A percentile compares a stretch with the other conserved stretches of the same genome.
Evolutionary conservation across 1,140 invertebrate species (phyloP).

Genomic region (Agrypnia vestita): DNA sequence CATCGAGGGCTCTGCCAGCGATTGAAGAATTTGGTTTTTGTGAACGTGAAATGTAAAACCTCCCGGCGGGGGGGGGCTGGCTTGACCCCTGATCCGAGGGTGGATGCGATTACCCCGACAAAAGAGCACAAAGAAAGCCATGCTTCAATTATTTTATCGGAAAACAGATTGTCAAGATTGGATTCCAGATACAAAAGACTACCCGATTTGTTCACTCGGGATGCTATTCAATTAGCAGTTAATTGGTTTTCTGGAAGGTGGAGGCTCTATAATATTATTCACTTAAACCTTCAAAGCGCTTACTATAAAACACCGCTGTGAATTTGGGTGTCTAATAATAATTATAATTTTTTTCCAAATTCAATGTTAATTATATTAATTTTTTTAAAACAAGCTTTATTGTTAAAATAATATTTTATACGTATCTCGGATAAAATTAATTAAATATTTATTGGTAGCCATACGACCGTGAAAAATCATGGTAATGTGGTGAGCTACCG

Average conservation of each 20-base stretch:
- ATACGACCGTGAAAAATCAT: too few relatives aligned
- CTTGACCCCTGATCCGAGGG: background rate
- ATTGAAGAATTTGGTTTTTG: conserved; percentile 41
- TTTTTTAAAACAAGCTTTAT: too few relatives aligned
- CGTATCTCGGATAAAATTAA: too few relatives aligned
- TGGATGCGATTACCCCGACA: conserved; percentile 6
- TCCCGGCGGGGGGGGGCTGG: background rate
- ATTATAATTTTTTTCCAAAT: too few relatives aligned
- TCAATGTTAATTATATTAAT: too few relatives aligned
- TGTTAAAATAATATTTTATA: too few relatives aligned
- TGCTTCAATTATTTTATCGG: conserved; percentile 47
- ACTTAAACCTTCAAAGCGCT: conserved; percentile 1
- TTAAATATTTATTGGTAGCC: too few relatives aligned
- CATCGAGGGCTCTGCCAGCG: conserved; percentile 1
- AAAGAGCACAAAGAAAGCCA: conserved; percentile 39
- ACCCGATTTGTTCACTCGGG: conserved; percentile 18
- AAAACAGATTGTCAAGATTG: conserved; percentile 38
- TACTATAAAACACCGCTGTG: too few relatives aligned
- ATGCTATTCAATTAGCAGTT: conserved; percentile 37
- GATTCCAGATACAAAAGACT: conserved; percentile 42
- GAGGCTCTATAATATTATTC: conserved; percentile 28
- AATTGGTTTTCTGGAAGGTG: conserved; percentile 26
- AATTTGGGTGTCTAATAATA: too few relatives aligned
- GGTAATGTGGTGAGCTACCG: too few relatives aligned
- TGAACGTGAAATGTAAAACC: conserved; percentile 22